These are phyloP conservation scores for Hemithea aestivaria DNA, from an alignment of 2,888 invertebrate species.

Conservation along the genomic window DNA sequence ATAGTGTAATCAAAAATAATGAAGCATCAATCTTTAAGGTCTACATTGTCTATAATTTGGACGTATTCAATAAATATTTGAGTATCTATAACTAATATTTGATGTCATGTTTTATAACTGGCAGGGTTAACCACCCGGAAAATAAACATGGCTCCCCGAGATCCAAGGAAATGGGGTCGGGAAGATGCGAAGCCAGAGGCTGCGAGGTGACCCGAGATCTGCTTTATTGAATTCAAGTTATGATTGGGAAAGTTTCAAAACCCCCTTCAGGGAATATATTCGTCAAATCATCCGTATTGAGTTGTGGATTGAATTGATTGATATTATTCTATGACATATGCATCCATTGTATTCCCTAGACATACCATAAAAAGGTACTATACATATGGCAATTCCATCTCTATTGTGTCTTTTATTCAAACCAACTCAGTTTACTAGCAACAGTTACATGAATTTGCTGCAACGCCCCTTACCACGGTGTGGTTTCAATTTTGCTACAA, in stretches of 20 bases:
- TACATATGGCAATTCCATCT: conserved; percentile 52
- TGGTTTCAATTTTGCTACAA: conserved; percentile 1
- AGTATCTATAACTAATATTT: conserved; percentile 16
- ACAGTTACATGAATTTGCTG: too few species aligned
- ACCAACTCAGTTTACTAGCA: too few species aligned
- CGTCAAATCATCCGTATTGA: conserved; percentile 25
- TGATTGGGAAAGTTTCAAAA: conserved; percentile 51
- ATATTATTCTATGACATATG: neutral
- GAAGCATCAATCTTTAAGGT: neutral
- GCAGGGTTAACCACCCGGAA: conserved; percentile 57
- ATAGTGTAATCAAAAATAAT: too few species aligned
- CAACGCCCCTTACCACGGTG: neutral
- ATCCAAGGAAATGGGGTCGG: conserved; percentile 43
- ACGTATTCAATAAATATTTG: conserved; percentile 4
- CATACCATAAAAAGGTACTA: conserved; percentile 34
- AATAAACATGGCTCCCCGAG: conserved; percentile 60
- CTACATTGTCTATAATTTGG: conserved; percentile 1
- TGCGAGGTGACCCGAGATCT: conserved; percentile 42
- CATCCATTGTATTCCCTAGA: too few species aligned
- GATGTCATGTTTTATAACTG: conserved; percentile 39
- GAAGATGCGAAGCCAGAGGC: conserved; percentile 55
- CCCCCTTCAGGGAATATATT: conserved; percentile 10
- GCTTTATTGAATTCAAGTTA: conserved; percentile 62
- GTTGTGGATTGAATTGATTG: conserved; percentile 12
- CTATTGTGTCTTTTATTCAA: conserved; percentile 15